Base-by-base conservation (phyloP, 1,140 invertebrate genomes). In the Maniola jurtina region DNA sequence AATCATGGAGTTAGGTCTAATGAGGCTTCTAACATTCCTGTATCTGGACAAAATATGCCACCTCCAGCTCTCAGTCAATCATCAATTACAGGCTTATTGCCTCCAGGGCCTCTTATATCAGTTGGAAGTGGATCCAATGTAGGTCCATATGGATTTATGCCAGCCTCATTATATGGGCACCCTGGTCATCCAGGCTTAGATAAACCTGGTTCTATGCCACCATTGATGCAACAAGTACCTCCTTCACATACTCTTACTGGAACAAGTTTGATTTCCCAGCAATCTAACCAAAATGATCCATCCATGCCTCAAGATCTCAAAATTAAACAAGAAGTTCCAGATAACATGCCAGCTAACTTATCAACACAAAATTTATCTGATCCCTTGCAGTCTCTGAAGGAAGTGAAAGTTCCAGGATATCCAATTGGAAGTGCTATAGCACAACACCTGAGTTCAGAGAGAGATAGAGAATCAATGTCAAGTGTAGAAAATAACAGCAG, bases 361-460 rank as follows among this genome's bases (percentile, higher is more conserved):
- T 88, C 88, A 42, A 92, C 93, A 61, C 92, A 92, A 52, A 90
- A 92, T 45, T 87, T 92, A 13, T 83, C 93, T 8, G 95, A 96
- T 91, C 95, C 95, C 6, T 75, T 96, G 45, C 95, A 96, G 75
- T 95, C 95, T 72, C 83, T 96, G 3, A 95, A 95, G 77, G 95
- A 96, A 81, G 95, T 96, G 0, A 96, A 96, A 92, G 95, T 96
- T 5, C 95, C 95, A 42, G 95, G 95, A 11, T 96, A 95, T 77
- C 92, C 91, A 40, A 86, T 90, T 68, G 88, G 88, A 64, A 90
- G 86, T 84, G 80, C 88, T 40, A 89, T 90, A 76, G 85, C 88
- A 64, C 88, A 90, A 68, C 86, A 90, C 76, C 77, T 88, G 61
- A 89, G 78, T 64, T 82, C 86, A 15, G 88, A 90, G 73, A 80